Percentiles rank a stretch among this genome's conserved stretches.
phyloP scores from a whole-genome alignment of 2,888 invertebrate genomes.

The Lysandra bellargus region DNA sequence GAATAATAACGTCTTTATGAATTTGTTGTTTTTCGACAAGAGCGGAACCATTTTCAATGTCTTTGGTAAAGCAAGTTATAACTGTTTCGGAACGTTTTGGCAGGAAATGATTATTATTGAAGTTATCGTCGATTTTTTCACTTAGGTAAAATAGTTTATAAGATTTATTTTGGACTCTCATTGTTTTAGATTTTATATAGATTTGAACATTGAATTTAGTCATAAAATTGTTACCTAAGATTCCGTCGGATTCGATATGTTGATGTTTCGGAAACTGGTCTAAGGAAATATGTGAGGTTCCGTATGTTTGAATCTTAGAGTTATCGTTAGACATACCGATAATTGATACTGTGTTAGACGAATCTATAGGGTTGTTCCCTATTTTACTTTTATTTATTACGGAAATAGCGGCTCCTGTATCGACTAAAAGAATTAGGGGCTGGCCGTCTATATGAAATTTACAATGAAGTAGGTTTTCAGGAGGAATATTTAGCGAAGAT shows the following conservation, averaged over 20 bases:
- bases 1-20: constrained; percentile 41
- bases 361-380: constrained; percentile 38
- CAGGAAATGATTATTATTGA: constrained; percentile 37
- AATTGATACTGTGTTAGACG: constrained; percentile 42
- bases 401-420: constrained; percentile 46
- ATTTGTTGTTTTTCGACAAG: constrained; percentile 44
- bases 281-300: constrained; percentile 42
- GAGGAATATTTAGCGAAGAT: constrained; percentile 45
- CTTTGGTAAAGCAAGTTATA: constrained; percentile 40
- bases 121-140: constrained; percentile 32
- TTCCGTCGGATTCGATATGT: constrained; percentile 45
- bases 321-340: constrained; percentile 43
- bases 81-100: constrained; percentile 43
- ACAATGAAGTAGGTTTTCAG: constrained; percentile 45
- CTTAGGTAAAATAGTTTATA: constrained; percentile 42
- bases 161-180: constrained; percentile 41
- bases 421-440: constrained; percentile 42
- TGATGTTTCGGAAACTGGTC: constrained; percentile 43
- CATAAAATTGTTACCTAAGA: constrained; percentile 48
- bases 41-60: constrained; percentile 39
- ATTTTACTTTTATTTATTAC: constrained; percentile 42
- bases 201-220: constrained; percentile 45
- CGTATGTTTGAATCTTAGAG: constrained; percentile 40
- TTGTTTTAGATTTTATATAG: constrained; percentile 46
- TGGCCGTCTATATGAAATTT: constrained; percentile 43